Conservation (phyloP, 2,113 vertebrate species). For the Propithecus coquereli region DNA sequence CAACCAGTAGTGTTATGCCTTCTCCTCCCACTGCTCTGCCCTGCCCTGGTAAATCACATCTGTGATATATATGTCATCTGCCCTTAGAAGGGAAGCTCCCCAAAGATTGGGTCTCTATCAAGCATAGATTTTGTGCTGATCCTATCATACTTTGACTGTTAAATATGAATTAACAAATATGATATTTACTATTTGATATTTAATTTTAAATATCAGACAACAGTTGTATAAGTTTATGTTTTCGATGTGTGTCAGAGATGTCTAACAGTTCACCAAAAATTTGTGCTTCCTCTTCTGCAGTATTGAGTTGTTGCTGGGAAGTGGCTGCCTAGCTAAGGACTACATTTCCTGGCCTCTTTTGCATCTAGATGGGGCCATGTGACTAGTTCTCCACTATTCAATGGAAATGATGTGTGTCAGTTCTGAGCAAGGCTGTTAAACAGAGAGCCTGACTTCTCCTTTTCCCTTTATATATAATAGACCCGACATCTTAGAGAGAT, state of each 20-base stretch:
- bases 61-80: neutral
- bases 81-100: neutral
- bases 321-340: neutral
- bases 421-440: neutral
- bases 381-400: neutral
- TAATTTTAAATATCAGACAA: neutral
- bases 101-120: neutral
- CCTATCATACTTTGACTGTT: neutral
- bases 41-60: neutral
- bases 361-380: neutral
- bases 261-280: neutral
- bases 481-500: neutral
- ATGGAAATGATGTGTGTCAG: neutral
- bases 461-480: neutral
- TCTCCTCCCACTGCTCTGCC: neutral
- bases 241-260: neutral
- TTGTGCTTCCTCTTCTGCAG: neutral
- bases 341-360: neutral
- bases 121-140: neutral
- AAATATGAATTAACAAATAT: neutral
- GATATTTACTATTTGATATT: neutral
- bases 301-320: neutral
- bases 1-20: rapidly evolving
- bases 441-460: neutral
- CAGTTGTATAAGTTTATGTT: neutral